Evolutionary conservation across 2,888 invertebrate species (phyloP).

Genomic region (Halocaridina rubra): DNA sequence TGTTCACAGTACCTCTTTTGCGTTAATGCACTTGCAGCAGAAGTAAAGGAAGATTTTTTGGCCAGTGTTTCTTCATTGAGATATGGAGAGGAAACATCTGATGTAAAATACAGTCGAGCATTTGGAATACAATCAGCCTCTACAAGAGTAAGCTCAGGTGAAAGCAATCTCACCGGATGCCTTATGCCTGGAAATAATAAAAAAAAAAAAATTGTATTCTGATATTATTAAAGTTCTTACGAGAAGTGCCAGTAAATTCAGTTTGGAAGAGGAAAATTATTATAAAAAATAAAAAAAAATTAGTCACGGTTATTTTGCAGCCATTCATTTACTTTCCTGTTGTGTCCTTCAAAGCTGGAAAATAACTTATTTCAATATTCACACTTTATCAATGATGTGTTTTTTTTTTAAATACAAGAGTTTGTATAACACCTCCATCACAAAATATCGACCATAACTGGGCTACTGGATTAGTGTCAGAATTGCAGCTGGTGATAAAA

Average conservation of each 20-base stretch:
- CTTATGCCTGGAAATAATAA: constrained; percentile 77
- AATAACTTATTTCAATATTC: no score
- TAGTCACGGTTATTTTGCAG: no score
- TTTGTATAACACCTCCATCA: no score
- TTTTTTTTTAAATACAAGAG: no score
- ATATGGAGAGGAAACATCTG: not conserved
- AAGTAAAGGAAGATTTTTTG: constrained; percentile 53
- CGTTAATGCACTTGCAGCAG: not conserved
- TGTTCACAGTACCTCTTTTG: constrained; percentile 32
- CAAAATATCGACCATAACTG: no score
- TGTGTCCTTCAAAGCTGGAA: no score
- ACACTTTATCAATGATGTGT: no score
- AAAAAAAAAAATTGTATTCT: not conserved
- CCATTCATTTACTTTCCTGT: no score
- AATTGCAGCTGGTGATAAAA: no score
- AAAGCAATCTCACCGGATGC: constrained; percentile 81
- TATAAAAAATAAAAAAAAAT: no score
- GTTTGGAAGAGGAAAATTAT: not conserved
- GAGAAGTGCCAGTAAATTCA: not conserved
- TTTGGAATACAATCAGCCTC: constrained; percentile 53
- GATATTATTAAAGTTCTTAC: not conserved
- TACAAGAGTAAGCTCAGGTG: constrained; percentile 68
- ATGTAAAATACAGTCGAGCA: constrained; percentile 35
- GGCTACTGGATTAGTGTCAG: no score
- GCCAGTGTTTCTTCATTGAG: constrained; percentile 41